Conservation (phyloP, 2,797 vertebrate genomes). For the Sarcoramphus papa region DNA sequence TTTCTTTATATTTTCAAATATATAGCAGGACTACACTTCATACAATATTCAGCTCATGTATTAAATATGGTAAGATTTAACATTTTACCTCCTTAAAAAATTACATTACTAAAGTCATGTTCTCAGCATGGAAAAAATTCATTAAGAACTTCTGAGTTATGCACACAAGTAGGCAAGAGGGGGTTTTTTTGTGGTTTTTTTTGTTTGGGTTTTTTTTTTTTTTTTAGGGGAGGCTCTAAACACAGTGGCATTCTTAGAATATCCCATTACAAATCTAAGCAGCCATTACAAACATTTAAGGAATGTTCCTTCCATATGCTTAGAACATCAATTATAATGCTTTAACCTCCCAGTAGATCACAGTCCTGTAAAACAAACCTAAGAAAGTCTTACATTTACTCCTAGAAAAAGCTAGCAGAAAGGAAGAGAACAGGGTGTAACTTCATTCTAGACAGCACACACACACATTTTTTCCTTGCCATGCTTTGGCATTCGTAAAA, state of each 20-base stretch:
- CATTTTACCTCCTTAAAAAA: background rate
- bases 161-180: constrained; percentile 7
- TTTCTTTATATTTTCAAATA: background rate
- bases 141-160: constrained; percentile 31
- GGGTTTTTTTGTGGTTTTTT: background rate
- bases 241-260: constrained; percentile 70
- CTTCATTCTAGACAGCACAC: background rate
- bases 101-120: background rate
- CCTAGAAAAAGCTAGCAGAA: constrained; percentile 53
- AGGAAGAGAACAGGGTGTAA: background rate
- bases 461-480: constrained; percentile 12
- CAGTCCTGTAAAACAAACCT: constrained; percentile 71
- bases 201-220: background rate
- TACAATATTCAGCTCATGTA: background rate
- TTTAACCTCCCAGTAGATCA: constrained; percentile 68
- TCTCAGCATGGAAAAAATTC: background rate
- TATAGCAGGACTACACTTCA: background rate
- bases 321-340: constrained; percentile 50
- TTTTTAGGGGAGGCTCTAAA: constrained; percentile 24
- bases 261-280: constrained; percentile 70
- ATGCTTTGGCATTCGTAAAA: background rate
- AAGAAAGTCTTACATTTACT: constrained; percentile 73
- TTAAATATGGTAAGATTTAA: background rate
- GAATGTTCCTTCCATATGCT: constrained; percentile 75
- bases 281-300: constrained; percentile 78